Evolutionary conservation across 2,888 invertebrate species (phyloP).

Genomic region (Drosophila quinaria): DNA sequence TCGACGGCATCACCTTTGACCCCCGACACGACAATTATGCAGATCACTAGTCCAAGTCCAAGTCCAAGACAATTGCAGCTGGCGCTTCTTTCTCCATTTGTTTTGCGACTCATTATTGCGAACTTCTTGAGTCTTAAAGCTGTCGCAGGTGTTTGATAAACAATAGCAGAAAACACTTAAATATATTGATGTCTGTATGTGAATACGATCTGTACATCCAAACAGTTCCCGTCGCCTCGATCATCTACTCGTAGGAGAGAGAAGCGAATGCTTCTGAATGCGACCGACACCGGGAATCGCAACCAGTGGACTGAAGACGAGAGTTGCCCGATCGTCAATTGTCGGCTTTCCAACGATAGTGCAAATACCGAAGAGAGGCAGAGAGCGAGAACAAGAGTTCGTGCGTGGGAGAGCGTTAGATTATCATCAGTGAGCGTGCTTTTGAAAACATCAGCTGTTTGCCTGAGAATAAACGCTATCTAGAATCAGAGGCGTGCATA

Average conservation of each 20-base stretch:
- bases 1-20: slow-evolving; percentile 67
- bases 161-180: slow-evolving; percentile 26
- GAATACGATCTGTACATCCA: not conserved
- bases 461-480: slow-evolving; percentile 12
- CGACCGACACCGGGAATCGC: slow-evolving; percentile 43
- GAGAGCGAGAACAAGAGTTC: slow-evolving; percentile 2
- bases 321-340: slow-evolving; percentile 29
- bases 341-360: slow-evolving; percentile 22
- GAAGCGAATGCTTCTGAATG: slow-evolving; percentile 28
- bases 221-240: slow-evolving; percentile 6
- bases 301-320: slow-evolving; percentile 36
- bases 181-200: not conserved
- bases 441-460: slow-evolving; percentile 29
- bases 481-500: slow-evolving; percentile 36
- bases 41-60: slow-evolving; percentile 26
- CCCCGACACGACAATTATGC: slow-evolving; percentile 10
- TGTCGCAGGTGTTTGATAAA: slow-evolving; percentile 19
- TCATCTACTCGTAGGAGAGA: slow-evolving; percentile 26
- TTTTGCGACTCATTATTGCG: not conserved
- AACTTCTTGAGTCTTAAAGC: slow-evolving; percentile 34
- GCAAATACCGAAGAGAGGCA: slow-evolving; percentile 3
- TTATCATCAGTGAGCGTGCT: slow-evolving; percentile 4
- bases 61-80: slow-evolving; percentile 19
- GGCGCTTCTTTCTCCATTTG: slow-evolving; percentile 4
- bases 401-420: slow-evolving; percentile 18